Percentiles rank a stretch among this genome's conserved stretches.
These are phyloP conservation scores for Rynchops niger DNA, from an alignment of 2,113 vertebrate species.

Conservation along the genomic window DNA sequence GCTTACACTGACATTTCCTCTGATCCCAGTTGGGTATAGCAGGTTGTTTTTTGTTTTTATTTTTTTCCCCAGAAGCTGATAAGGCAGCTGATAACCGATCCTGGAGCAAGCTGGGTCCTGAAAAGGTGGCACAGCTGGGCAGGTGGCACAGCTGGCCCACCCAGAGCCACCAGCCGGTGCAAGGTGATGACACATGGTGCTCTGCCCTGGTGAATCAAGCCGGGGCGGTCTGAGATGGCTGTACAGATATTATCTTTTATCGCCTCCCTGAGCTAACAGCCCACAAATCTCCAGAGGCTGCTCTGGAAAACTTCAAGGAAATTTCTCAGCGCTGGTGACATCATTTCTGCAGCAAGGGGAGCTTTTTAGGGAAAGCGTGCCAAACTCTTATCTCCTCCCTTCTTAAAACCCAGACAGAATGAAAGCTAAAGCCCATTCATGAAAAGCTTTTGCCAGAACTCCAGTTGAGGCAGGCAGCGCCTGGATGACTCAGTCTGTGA, in stretches of 20 bases:
- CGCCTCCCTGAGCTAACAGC: background rate
- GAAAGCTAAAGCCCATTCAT: background rate
- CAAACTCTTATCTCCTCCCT: background rate
- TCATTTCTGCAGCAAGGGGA: background rate
- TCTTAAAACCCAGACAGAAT: background rate
- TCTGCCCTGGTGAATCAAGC: background rate
- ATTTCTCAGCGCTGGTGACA: background rate
- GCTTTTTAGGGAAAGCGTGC: background rate
- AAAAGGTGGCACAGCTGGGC: background rate
- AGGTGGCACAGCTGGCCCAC: background rate
- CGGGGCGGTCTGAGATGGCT: background rate
- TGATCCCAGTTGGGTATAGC: background rate
- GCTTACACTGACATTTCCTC: background rate
- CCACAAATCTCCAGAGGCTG: background rate
- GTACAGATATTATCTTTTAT: background rate
- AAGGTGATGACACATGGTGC: background rate
- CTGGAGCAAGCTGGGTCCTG: background rate
- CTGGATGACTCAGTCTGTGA: background rate
- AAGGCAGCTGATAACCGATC: background rate
- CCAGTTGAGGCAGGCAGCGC: background rate
- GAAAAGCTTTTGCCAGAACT: background rate
- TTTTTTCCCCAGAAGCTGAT: background rate
- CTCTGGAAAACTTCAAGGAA: background rate
- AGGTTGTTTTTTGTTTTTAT: background rate
- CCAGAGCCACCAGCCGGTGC: background rate